phyloP scores from a whole-genome alignment of 2,797 vertebrate species.

The Periophthalmus magnuspinnatus region DNA sequence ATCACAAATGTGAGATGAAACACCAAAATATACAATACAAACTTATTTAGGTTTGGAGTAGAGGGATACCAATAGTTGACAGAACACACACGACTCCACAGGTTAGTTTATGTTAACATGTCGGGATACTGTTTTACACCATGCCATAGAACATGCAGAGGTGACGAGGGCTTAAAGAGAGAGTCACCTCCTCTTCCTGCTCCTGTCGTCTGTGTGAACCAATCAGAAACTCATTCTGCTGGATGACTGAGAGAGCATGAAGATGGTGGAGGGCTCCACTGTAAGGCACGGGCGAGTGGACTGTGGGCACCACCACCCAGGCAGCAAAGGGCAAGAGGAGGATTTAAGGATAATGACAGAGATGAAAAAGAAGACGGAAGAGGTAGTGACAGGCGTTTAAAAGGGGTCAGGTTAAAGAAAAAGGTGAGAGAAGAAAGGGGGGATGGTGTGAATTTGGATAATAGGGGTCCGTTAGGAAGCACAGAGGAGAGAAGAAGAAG shows the following conservation, averaged over 20 bases:
- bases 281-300: constrained; percentile 97
- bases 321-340: constrained; percentile 31
- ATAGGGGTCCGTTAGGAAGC: constrained; percentile 56
- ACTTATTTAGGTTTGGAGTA: not conserved
- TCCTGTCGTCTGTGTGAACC: constrained; percentile 67
- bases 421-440: constrained; percentile 18
- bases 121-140: constrained; percentile 30
- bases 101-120: constrained; percentile 44
- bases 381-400: constrained; percentile 19
- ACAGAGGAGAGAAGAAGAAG: constrained; percentile 58
- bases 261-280: constrained; percentile 98
- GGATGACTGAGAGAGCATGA: constrained; percentile 99
- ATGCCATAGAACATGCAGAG: constrained; percentile 61
- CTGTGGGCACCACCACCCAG: constrained; percentile 77
- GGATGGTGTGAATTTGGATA: constrained; percentile 50
- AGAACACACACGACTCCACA: not conserved
- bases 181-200: constrained; percentile 83
- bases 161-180: constrained; percentile 47
- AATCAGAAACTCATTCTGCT: constrained; percentile 98
- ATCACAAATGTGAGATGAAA: not conserved
- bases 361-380: constrained; percentile 20
- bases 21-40: not conserved
- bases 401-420: constrained; percentile 15
- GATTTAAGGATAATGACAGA: not conserved
- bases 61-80: not conserved